Evolutionary conservation across 2,888 invertebrate species (phyloP), one percentile per base, ranked within the genome.

Genomic region (Drosophila antonietae): DNA sequence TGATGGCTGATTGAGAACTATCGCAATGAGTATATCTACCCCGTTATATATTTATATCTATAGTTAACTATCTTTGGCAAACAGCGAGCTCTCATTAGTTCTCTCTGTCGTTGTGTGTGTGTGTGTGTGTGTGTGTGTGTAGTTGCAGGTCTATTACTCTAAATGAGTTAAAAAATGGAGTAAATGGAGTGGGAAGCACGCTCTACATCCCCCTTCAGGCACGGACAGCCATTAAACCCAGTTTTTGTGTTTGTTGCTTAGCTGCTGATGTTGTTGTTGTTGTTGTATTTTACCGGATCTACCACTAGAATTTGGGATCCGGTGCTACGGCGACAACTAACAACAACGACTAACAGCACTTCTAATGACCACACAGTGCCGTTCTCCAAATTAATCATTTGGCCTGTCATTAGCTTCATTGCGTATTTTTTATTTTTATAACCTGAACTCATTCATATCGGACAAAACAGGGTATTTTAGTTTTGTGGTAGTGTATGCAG

Each of bases 141-240:
- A 35, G 14, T 49, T 53, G 46, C 23, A 46, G 51, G 43, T 67
- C 68, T 86, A 80, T 86, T 80, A 83, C 28, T 58, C 76, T 43
- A 86, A 86, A 85, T 83, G 77, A 75, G 77, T 78, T 87, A 75
- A 88, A 86, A 86, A 87, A 88, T 86, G 84, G 80, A 89, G 89
- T 84, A 86, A 89, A 78, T 79, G 83, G 79, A 73, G 75, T 74
- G 70, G 65, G 58, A 37, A 44, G 46, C 35, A 20, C 59, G 43
- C 43, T 57, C n/a, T 33, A 46, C 63, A 64, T 35, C 60, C 59
- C 59, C 44, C 51, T 39, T 47, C n/a, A 58, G 57, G n/a, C 63
- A 49, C 49, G 44, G 59, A 68, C 73, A 58, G 80, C 81, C 76
- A 81, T 81, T 77, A 72, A 53, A 12, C 43, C 23, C 37, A 18